phyloP scores from a whole-genome alignment of 2,797 vertebrate genomes.

The Acanthis flammea region DNA sequence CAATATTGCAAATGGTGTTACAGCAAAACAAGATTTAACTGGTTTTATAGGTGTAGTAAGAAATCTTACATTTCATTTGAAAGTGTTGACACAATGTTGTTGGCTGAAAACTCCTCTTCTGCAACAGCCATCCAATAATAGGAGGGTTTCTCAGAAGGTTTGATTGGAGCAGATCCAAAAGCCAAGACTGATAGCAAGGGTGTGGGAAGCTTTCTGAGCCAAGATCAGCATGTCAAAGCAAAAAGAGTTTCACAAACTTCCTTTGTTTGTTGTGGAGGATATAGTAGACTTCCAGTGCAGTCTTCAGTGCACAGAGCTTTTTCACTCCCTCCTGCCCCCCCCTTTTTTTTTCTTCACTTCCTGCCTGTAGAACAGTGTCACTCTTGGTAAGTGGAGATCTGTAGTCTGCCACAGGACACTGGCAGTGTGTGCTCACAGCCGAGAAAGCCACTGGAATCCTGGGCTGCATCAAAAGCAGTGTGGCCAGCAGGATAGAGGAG shows the following conservation, averaged over 20 bases:
- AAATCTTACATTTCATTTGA: background rate
- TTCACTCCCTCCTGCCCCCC: fast-evolving
- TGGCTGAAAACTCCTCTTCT: background rate
- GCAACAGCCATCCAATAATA: background rate
- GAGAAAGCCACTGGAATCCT: background rate
- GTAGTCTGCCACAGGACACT: background rate
- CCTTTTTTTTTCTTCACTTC: background rate
- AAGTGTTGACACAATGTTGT: background rate
- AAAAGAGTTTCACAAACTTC: background rate
- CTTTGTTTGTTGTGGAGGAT: background rate
- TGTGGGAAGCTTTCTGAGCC: background rate
- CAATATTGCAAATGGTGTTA: background rate
- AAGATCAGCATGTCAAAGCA: background rate
- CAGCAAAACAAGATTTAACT: background rate
- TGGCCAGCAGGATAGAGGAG: background rate
- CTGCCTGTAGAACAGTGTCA: background rate
- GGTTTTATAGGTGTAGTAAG: background rate
- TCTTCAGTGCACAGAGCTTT: background rate
- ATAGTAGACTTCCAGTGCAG: background rate
- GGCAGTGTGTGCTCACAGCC: background rate
- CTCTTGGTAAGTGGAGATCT: background rate
- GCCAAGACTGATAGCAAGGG: background rate
- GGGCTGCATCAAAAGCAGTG: background rate
- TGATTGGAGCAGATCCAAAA: background rate
- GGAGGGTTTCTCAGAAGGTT: background rate